Conservation (phyloP, 2,888 invertebrate genomes). For the Megastigmus dorsalis region DNA sequence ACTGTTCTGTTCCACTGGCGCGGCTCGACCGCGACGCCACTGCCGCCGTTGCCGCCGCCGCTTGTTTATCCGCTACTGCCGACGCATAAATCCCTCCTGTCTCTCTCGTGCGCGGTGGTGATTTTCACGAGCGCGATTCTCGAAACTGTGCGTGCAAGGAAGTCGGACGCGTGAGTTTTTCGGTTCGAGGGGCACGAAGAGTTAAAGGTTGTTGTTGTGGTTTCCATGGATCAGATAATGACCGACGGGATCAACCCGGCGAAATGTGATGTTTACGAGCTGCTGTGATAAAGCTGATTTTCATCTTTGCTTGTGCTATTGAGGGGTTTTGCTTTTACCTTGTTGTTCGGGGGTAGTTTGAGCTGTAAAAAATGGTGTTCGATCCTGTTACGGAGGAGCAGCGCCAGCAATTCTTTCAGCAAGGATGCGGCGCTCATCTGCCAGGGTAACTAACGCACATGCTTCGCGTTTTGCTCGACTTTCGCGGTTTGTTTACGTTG, state of each 20-base stretch:
- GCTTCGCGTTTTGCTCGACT: neutral
- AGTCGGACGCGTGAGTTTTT: no score
- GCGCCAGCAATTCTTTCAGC: slow-evolving; percentile 78
- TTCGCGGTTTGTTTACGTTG: neutral
- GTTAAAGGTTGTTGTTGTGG: neutral
- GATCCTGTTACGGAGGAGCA: slow-evolving; percentile 79
- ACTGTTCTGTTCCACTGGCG: slow-evolving; percentile 66
- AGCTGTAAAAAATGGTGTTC: slow-evolving; percentile 77
- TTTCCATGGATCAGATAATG: slow-evolving; percentile 20
- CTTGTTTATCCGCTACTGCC: no score
- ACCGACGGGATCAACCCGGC: neutral
- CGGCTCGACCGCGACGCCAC: no score
- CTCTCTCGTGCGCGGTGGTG: no score
- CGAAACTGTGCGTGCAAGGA: no score
- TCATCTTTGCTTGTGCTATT: neutral
- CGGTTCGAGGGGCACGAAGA: no score
- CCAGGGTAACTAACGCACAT: slow-evolving; percentile 77
- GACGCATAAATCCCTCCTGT: no score
- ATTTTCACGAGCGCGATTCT: no score
- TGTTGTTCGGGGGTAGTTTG: neutral
- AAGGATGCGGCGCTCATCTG: slow-evolving; percentile 79
- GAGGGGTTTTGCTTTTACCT: neutral
- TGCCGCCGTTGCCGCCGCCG: no score
- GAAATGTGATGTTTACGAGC: neutral
- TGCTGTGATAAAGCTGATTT: neutral